Evolutionary conservation across 2,888 invertebrate species (phyloP).

Genomic region (Hymenopus coronatus): DNA sequence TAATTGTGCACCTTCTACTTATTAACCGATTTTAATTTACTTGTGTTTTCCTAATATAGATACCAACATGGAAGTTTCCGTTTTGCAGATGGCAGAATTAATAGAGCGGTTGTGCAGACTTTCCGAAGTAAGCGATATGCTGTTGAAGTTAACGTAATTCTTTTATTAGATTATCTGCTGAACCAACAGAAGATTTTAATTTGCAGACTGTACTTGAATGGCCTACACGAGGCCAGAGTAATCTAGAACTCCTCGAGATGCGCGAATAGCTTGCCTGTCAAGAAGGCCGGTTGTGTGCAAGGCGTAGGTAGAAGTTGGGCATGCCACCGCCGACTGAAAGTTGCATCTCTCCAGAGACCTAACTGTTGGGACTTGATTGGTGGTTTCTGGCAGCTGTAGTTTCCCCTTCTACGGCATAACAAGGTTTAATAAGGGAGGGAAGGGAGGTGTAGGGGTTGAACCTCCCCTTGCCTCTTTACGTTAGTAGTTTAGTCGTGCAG

Average conservation of each 20-base stretch:
- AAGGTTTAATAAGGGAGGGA: neutral
- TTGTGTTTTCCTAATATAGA: too few species aligned
- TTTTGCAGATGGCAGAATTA: too few species aligned
- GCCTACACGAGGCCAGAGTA: neutral
- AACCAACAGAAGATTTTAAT: too few species aligned
- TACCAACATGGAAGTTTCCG: too few species aligned
- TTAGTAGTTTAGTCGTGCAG: neutral
- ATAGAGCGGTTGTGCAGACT: too few species aligned
- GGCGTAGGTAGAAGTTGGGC: neutral
- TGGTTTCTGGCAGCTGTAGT: constrained; percentile 14
- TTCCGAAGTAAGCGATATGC: too few species aligned
- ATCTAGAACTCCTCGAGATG: neutral
- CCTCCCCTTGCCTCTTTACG: neutral
- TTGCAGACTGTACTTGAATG: too few species aligned
- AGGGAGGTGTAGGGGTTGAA: neutral
- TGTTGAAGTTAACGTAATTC: too few species aligned
- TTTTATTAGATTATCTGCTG: too few species aligned
- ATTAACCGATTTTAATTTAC: too few species aligned
- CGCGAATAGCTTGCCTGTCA: neutral
- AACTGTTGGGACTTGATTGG: constrained; percentile 2
- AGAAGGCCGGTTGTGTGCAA: neutral
- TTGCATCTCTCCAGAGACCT: neutral
- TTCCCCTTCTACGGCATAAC: neutral
- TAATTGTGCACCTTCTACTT: too few species aligned
- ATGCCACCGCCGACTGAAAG: neutral